phyloP scores from a whole-genome alignment of 2,888 invertebrate species.

The Latrodectus hesperus region DNA sequence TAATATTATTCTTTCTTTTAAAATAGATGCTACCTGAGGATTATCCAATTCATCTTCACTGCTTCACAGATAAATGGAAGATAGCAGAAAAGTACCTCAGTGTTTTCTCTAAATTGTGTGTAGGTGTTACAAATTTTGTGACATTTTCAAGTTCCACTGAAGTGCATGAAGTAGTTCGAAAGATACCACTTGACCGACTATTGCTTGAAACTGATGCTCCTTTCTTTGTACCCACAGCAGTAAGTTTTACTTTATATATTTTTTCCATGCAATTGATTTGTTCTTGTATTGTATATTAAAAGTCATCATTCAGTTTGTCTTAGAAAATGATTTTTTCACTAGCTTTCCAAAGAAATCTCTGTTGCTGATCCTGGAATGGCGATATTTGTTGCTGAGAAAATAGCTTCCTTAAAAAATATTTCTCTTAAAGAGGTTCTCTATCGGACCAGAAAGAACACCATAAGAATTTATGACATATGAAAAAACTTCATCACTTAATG shows the following conservation, averaged over 20 bases:
- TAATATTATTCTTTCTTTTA: not conserved
- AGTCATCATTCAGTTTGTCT: not conserved
- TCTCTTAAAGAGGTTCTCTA: conserved; percentile 73
- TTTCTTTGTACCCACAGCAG: conserved; percentile 75
- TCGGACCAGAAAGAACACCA: conserved; percentile 73
- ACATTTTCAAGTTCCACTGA: conserved; percentile 72
- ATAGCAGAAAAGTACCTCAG: conserved; percentile 75
- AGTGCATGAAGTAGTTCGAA: conserved; percentile 73
- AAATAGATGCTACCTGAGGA: conserved; percentile 73
- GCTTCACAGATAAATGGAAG: conserved; percentile 75
- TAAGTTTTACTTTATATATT: not conserved
- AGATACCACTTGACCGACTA: conserved; percentile 75
- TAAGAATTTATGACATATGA: conserved; percentile 59
- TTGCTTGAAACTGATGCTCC: conserved; percentile 77
- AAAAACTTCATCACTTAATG: not conserved
- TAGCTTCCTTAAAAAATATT: conserved; percentile 73
- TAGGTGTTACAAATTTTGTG: conserved; percentile 76
- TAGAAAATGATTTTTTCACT: conserved; percentile 43
- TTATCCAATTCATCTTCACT: conserved; percentile 76
- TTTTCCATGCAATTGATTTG: not conserved
- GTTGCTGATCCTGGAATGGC: conserved; percentile 75
- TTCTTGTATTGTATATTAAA: not conserved
- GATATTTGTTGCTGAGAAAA: conserved; percentile 74
- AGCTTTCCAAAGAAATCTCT: conserved; percentile 71
- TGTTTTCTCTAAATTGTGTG: conserved; percentile 75